Evolutionary conservation across 2,797 vertebrate genomes (phyloP), one percentile per base, ranked within the genome.

Genomic region (Acipenser oxyrinchus): DNA sequence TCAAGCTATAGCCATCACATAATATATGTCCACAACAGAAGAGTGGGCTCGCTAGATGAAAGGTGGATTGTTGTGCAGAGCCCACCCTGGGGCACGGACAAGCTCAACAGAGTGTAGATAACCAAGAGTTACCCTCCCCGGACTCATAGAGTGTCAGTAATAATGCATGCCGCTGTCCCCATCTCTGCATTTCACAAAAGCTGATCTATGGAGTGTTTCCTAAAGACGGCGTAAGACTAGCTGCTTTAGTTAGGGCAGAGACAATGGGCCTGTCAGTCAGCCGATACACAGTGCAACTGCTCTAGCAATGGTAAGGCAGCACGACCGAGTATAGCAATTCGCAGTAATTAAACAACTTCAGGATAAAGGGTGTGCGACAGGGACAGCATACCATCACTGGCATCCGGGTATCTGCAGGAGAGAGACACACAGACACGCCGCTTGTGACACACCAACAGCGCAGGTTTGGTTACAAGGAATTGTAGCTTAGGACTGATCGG

Each of bases 181-280:
- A 10, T 23, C 18, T n/a, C 10, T 61, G 6, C 12, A 68, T 7
- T 23, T 10, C 59, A 50, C 0, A 0, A 65, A 68, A 70, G 63
- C 55, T 6, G 49, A 64, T 68, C 66, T 57, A 55, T 63, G 63
- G 48, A 74, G n/a, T 50, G 18, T 62, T 72, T 66, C 62, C 60
- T 57, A n/a, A 66, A 23, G 12, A 63, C 37, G 55, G 11, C 23
- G 9, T 60, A 63, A 73, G 62, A 51, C 53, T 65, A 75, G 65
- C 15, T 70, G 48, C 12, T 55, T 51, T 62, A 60, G 3, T 13
- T 63, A 48, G 57, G 4, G 61, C 10, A 55, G 59, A 48, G 55
- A 77, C 72, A 72, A 71, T 66, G 51, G 8, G 51, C 12, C 62
- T 75, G 37, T 62, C 68, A 65, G 50, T 74, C 68, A 68, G 8